A percentile compares a stretch with the other conserved stretches of the same genome.
Evolutionary conservation across 1,140 invertebrate genomes (phyloP).

Genomic region (Trichogramma pretiosum): DNA sequence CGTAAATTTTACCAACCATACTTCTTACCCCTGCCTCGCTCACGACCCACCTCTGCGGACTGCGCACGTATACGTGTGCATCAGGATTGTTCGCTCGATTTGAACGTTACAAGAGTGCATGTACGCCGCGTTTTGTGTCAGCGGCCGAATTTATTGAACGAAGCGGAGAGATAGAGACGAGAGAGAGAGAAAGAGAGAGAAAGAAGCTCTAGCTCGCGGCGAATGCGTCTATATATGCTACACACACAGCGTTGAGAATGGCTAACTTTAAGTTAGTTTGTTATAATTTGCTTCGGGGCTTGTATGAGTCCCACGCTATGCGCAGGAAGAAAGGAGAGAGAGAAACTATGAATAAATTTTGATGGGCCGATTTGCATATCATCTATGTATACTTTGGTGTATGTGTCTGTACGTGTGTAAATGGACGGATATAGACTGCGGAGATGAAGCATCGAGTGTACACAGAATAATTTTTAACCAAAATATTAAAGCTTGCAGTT

Average conservation of each 20-base stretch:
- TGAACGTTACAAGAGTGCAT: no score
- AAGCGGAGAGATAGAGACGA: not conserved
- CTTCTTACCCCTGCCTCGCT: not conserved
- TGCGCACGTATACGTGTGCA: no score
- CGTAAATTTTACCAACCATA: constrained; percentile 1
- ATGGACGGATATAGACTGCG: not conserved
- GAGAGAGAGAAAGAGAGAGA: no score
- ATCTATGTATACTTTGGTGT: constrained; percentile 2
- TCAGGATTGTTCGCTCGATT: no score
- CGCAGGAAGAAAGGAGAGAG: no score
- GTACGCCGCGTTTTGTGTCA: constrained; percentile 4
- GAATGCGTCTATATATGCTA: no score
- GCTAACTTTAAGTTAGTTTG: constrained; percentile 19
- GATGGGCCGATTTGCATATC: constrained; percentile 35
- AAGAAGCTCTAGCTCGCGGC: no score
- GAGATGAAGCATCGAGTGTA: not conserved
- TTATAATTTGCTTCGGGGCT: constrained; percentile 29
- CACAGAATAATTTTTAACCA: no score
- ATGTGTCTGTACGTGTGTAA: no score
- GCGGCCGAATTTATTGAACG: not conserved
- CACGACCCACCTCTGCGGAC: no score
- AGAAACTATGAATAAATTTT: constrained; percentile 40
- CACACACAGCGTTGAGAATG: not conserved
- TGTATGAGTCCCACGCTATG: no score
- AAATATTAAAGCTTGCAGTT: no score